These are phyloP conservation scores for Syngnathus typhle DNA, from an alignment of 2,113 vertebrate genomes.

Conservation along the genomic window DNA sequence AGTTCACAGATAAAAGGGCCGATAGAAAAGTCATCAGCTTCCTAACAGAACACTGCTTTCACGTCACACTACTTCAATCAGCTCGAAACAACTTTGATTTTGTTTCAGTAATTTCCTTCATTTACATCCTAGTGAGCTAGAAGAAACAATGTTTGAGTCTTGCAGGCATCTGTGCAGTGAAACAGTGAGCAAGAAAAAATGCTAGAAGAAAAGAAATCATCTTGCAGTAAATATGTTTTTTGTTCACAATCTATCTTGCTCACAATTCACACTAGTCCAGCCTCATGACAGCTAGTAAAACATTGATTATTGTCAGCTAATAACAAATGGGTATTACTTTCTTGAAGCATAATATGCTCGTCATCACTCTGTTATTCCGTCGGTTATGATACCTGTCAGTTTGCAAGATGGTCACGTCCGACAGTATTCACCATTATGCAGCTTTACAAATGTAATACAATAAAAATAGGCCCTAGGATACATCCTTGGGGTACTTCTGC, in stretches of 20 bases:
- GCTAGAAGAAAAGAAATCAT: no score
- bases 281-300: no score
- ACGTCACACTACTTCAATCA: background rate
- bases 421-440: background rate
- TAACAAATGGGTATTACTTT: no score
- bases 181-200: no score
- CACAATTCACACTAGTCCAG: no score
- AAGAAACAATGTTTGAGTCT: no score
- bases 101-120: background rate
- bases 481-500: background rate
- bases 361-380: no score
- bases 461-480: background rate
- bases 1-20: background rate
- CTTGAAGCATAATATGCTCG: no score
- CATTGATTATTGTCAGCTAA: no score
- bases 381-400: background rate
- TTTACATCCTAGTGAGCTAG: background rate
- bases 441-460: background rate
- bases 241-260: no score
- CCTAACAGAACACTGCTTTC: background rate
- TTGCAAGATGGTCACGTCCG: background rate
- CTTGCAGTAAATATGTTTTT: no score
- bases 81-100: background rate
- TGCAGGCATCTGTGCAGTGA: no score
- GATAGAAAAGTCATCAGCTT: conserved; percentile 4